Percentiles rank a stretch among this genome's conserved stretches.
Conservation (phyloP, 2,888 invertebrate species). For the Drosophila demipolita region DNA sequence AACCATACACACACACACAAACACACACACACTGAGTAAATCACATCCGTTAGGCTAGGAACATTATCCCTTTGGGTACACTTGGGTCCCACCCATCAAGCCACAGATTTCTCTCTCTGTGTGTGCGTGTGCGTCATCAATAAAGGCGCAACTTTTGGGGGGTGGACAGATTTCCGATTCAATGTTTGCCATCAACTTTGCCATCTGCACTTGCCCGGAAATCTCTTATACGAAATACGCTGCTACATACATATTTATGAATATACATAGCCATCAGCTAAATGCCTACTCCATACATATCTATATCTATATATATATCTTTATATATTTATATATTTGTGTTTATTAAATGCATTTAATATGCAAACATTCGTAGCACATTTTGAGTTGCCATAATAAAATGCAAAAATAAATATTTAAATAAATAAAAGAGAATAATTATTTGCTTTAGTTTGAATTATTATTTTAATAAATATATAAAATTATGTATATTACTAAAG, state of each 20-base stretch:
- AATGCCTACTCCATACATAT: background rate
- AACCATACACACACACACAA: slow-evolving; percentile 4
- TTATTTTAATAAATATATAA: background rate
- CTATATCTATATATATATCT: background rate
- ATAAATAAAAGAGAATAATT: background rate
- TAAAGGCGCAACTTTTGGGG: slow-evolving; percentile 44
- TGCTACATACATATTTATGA: slow-evolving; percentile 1
- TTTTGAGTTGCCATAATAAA: background rate
- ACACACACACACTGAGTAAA: slow-evolving; percentile 39
- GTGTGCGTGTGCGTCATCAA: slow-evolving; percentile 46
- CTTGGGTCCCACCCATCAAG: slow-evolving; percentile 66
- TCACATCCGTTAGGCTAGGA: slow-evolving; percentile 50
- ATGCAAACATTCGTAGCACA: background rate
- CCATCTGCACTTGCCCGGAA: slow-evolving; percentile 29
- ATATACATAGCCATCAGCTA: background rate
- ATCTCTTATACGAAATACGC: slow-evolving; percentile 1
- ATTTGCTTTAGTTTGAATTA: background rate
- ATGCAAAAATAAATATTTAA: background rate
- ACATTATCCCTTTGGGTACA: slow-evolving; percentile 74
- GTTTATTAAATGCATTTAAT: slow-evolving; percentile 2
- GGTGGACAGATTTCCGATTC: slow-evolving; percentile 25
- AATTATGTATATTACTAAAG: background rate
- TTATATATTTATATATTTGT: background rate
- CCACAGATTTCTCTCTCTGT: slow-evolving; percentile 37
- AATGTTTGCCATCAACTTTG: slow-evolving; percentile 37